Evolutionary conservation across 2,113 vertebrate species (phyloP).

Genomic region (Cololabis saira): DNA sequence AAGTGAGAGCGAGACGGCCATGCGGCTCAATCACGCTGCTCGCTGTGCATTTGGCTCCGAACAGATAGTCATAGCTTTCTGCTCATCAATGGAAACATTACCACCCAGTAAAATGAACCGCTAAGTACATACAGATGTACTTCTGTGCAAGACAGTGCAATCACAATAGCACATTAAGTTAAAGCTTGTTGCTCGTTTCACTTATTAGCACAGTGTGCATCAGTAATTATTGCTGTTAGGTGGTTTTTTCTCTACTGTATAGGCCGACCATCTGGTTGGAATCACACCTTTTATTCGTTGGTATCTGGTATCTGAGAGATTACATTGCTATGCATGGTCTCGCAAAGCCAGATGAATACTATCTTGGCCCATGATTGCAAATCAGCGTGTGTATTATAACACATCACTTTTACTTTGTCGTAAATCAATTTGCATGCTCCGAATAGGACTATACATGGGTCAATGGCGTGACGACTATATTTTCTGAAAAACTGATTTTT

Average conservation of each 20-base stretch:
- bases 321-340: conserved; percentile 27
- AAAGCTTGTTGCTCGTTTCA: conserved; percentile 46
- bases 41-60: conserved; percentile 35
- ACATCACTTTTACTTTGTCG: conserved; percentile 25
- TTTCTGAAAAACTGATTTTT: too few relatives aligned
- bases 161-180: conserved; percentile 50
- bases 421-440: conserved; percentile 18
- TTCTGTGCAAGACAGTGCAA: conserved; percentile 38
- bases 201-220: conserved; percentile 45
- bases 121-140: conserved; percentile 53
- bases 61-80: conserved; percentile 58
- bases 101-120: conserved; percentile 43
- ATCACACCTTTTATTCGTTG: conserved; percentile 39
- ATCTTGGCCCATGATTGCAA: conserved; percentile 60
- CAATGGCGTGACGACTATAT: too few relatives aligned
- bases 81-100: conserved; percentile 61
- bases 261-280: conserved; percentile 45
- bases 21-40: conserved; percentile 30
- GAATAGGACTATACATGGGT: conserved; percentile 46
- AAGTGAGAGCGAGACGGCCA: conserved; percentile 18
- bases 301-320: conserved; percentile 7
- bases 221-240: conserved; percentile 50
- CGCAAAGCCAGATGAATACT: conserved; percentile 31
- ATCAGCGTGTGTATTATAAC: conserved; percentile 42
- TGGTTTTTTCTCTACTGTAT: conserved; percentile 33